phyloP scores from a whole-genome alignment of 2,797 vertebrate genomes.

The Esox lucius region DNA sequence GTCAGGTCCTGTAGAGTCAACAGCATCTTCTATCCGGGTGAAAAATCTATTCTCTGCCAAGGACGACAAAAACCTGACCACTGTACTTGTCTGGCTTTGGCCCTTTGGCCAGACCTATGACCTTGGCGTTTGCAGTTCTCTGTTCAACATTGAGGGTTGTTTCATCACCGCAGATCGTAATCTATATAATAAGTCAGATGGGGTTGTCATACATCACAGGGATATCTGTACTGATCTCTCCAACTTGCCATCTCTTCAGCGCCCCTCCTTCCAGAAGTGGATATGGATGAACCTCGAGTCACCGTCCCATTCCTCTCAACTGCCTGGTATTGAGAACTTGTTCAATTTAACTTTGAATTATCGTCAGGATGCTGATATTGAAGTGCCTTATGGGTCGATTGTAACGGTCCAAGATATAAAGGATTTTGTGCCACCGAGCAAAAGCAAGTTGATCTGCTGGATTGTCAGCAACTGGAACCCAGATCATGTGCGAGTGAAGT shows the following conservation, averaged over 20 bases:
- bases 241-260: slow-evolving; percentile 87
- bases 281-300: slow-evolving; percentile 99
- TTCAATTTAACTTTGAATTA: slow-evolving; percentile 97
- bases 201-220: slow-evolving; percentile 93
- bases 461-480: slow-evolving; percentile 99
- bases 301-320: slow-evolving; percentile 91
- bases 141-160: slow-evolving; percentile 93
- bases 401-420: slow-evolving; percentile 82
- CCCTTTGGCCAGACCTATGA: slow-evolving; percentile 95
- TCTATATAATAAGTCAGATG: slow-evolving; percentile 91
- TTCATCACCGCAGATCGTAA: slow-evolving; percentile 91
- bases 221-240: slow-evolving; percentile 92
- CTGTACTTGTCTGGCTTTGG: slow-evolving; percentile 95
- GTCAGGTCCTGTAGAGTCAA: slow-evolving; percentile 89
- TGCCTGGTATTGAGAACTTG: slow-evolving; percentile 89
- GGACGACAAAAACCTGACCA: slow-evolving; percentile 89
- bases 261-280: slow-evolving; percentile 96
- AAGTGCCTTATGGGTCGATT: slow-evolving; percentile 96
- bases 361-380: slow-evolving; percentile 94
- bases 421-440: slow-evolving; percentile 87
- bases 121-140: slow-evolving; percentile 85
- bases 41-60: slow-evolving; percentile 89
- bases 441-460: slow-evolving; percentile 96
- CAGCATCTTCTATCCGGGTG: slow-evolving; percentile 86
- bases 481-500: slow-evolving; percentile 92